These are phyloP conservation scores for Hydraecia micacea DNA, from an alignment of 2,888 invertebrate genomes.

Conservation along the genomic window DNA sequence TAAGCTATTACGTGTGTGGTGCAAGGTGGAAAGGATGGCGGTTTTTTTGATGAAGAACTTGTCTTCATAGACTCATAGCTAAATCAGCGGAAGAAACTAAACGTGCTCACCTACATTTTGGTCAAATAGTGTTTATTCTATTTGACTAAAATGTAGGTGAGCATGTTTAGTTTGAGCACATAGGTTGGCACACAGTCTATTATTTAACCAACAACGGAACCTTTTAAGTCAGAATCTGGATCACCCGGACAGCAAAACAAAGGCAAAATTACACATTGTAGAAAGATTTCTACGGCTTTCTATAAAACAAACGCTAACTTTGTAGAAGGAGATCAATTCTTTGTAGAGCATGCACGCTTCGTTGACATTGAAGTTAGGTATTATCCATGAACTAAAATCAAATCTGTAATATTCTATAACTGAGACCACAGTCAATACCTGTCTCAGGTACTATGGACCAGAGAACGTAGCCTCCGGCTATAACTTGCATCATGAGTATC, in stretches of 20 bases:
- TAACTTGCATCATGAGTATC: constrained; percentile 51
- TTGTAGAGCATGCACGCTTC: no score
- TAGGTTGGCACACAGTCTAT: background rate
- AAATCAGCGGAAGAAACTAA: background rate
- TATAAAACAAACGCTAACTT: background rate
- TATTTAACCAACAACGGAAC: background rate
- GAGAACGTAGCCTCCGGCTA: constrained; percentile 64
- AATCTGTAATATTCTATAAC: constrained; percentile 25
- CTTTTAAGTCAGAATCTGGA: background rate
- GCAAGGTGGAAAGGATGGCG: constrained; percentile 39
- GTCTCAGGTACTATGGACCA: constrained; percentile 63
- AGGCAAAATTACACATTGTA: background rate
- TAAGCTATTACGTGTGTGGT: constrained; percentile 67
- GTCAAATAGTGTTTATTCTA: background rate
- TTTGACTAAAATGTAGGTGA: background rate
- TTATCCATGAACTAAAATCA: background rate
- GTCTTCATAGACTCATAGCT: background rate
- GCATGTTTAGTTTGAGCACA: background rate
- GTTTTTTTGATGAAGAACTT: background rate
- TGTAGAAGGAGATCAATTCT: background rate
- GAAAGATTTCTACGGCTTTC: background rate
- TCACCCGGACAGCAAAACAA: background rate
- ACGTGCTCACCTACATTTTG: background rate
- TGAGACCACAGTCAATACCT: constrained; percentile 47
- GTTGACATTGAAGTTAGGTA: background rate